These are phyloP conservation scores for Drosophila kikkawai DNA, from an alignment of 1,140 invertebrate species.

Conservation along the genomic window DNA sequence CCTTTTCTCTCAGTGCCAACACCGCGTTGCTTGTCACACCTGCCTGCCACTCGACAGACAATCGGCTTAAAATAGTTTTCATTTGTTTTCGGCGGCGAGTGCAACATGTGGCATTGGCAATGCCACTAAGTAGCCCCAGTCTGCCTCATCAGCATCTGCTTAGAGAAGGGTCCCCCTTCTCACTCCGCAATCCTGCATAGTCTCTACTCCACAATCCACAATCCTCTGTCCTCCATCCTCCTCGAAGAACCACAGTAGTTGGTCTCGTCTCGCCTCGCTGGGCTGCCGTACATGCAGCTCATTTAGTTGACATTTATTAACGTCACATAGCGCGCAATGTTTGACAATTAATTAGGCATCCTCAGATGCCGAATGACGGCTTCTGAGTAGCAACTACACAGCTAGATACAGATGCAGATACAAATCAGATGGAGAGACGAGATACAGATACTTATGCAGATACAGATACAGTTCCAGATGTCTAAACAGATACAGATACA, in stretches of 20 bases:
- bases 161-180: slow-evolving; percentile 8
- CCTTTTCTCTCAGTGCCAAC: not conserved
- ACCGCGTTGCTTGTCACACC: slow-evolving; percentile 34
- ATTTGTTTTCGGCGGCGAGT: slow-evolving; percentile 68
- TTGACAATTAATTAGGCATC: slow-evolving; percentile 79
- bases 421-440: not conserved
- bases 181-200: not conserved
- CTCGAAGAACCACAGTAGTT: slow-evolving; percentile 32
- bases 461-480: slow-evolving; percentile 4
- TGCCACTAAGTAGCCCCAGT: slow-evolving; percentile 69
- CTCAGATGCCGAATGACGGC: slow-evolving; percentile 58
- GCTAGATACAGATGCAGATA: slow-evolving; percentile 14
- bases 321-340: slow-evolving; percentile 80
- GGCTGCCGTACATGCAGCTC: slow-evolving; percentile 71
- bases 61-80: slow-evolving; percentile 80
- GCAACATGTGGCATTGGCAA: slow-evolving; percentile 80
- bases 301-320: slow-evolving; percentile 84
- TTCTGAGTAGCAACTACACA: slow-evolving; percentile 11
- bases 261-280: slow-evolving; percentile 48
- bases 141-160: slow-evolving; percentile 48
- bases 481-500: slow-evolving; percentile 4
- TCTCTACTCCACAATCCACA: not conserved
- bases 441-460: slow-evolving; percentile 8
- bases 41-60: slow-evolving; percentile 45
- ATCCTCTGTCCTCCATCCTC: slow-evolving; percentile 5